Evolutionary conservation across 2,113 vertebrate species (phyloP), one percentile per base, ranked within the genome.

Genomic region (Sialia sialis): DNA sequence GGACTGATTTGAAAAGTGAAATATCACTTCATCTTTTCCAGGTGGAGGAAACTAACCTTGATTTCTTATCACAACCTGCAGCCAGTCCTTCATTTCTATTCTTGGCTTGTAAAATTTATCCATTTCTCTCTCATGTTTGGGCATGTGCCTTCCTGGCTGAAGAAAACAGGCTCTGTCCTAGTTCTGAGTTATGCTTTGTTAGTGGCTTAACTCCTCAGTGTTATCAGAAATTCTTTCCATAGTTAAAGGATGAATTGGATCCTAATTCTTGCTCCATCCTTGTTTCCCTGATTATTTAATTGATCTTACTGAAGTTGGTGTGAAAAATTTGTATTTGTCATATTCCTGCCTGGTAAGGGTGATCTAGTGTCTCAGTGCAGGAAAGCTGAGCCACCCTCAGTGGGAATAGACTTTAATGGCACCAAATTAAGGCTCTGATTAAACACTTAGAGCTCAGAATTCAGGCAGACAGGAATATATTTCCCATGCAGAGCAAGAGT

Each of bases 191-290:
- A 9, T 4, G 16, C 55, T 84, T 63, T 41, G 11, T 78, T 86
- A 27, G 32, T 60, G 49, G 12, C 36, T 78, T 36, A 78, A 78
- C 26, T 76, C 54, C 74, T 58, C n/a, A 38, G 4, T 23, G 29
- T 43, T 41, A 10, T 1, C 8, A 87, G 63, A 67, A 77, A 38
- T 29, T n/a, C 59, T 4, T 34, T 43, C 60, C 0, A 0, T 36
- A 30, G 23, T 54, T 59, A 48, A 36, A 79, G 48, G n/a, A 34
- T 1, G 11, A 38, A 8, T 52, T 51, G 39, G 52, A 63, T 81
- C 59, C 46, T 30, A 46, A 27, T 77, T 90, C 67, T 90, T 66
- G 13, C 27, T 39, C 70, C 26, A 34, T 11, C 17, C 10, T 23
- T 11, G 2, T 60, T 87, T 75, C 32, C 27, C 60, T 67, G 19